Evolutionary conservation across 1,140 invertebrate genomes (phyloP).

Genomic region (Coptotermes formosanus): DNA sequence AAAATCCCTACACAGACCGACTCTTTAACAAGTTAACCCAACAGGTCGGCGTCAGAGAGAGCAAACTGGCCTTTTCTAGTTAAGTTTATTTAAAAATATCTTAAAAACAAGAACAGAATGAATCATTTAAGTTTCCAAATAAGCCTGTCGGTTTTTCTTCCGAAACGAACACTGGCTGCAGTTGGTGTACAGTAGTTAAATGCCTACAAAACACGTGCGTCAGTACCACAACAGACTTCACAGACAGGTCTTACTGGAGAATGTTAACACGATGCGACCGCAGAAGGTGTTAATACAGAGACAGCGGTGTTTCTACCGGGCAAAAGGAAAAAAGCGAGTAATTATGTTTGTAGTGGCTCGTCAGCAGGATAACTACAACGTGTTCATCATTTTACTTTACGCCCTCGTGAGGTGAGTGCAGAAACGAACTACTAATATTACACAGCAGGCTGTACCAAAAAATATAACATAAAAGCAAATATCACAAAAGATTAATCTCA

Average conservation of each 20-base stretch:
- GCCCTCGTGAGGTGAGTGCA: neutral
- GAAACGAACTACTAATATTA: neutral
- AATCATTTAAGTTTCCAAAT: neutral
- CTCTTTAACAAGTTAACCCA: neutral
- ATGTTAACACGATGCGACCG: neutral
- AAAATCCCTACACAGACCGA: neutral
- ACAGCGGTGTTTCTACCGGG: neutral
- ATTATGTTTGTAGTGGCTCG: constrained; percentile 18
- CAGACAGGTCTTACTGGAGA: neutral
- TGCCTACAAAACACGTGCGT: neutral
- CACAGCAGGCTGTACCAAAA: too few species aligned
- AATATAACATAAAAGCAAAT: too few species aligned
- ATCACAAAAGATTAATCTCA: too few species aligned
- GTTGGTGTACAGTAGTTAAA: neutral
- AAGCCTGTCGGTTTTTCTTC: neutral
- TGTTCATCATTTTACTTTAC: neutral
- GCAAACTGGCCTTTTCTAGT: neutral
- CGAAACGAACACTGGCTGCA: neutral
- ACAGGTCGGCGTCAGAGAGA: neutral
- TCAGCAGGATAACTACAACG: neutral
- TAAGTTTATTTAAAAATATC: neutral
- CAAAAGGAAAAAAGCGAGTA: neutral
- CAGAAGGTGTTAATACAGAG: neutral
- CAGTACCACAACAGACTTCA: neutral
- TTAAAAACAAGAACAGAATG: neutral